Conservation (phyloP, 2,888 invertebrate species). For the Yponomeuta cagnagella region DNA sequence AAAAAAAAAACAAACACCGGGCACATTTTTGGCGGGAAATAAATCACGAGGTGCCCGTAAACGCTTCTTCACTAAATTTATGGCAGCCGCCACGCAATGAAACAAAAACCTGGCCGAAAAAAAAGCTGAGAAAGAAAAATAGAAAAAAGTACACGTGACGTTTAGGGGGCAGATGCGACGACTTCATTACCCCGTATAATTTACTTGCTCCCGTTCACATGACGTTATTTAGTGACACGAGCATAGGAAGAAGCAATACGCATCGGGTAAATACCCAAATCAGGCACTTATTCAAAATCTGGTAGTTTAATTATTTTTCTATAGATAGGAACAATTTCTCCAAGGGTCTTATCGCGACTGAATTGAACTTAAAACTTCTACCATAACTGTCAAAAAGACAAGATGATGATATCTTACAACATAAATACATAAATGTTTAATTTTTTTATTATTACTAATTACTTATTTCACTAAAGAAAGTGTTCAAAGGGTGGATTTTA, state of each 20-base stretch:
- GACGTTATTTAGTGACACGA: conserved; percentile 25
- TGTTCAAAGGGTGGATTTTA: no score
- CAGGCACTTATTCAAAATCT: no score
- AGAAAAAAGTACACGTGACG: conserved; percentile 47
- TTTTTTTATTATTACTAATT: no score
- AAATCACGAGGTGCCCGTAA: conserved; percentile 61
- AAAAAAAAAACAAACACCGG: conserved; percentile 47
- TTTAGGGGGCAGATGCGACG: conserved; percentile 61
- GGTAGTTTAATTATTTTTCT: no score
- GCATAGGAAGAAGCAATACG: conserved; percentile 50
- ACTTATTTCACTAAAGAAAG: no score
- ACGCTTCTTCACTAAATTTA: conserved; percentile 68
- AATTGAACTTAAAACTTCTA: no score
- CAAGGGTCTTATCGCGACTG: no score
- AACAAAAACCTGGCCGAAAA: conserved; percentile 46
- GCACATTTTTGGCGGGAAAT: conserved; percentile 73
- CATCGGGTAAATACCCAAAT: no score
- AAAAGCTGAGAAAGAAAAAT: conserved; percentile 36
- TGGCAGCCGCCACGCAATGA: conserved; percentile 51
- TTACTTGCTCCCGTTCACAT: conserved; percentile 65
- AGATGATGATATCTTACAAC: no score
- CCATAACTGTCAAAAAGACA: no score
- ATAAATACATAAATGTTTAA: no score
- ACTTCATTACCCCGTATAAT: conserved; percentile 65
- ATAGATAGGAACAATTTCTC: no score